Conservation (phyloP, 1,140 invertebrate genomes). For the Ganaspis sp. region DNA sequence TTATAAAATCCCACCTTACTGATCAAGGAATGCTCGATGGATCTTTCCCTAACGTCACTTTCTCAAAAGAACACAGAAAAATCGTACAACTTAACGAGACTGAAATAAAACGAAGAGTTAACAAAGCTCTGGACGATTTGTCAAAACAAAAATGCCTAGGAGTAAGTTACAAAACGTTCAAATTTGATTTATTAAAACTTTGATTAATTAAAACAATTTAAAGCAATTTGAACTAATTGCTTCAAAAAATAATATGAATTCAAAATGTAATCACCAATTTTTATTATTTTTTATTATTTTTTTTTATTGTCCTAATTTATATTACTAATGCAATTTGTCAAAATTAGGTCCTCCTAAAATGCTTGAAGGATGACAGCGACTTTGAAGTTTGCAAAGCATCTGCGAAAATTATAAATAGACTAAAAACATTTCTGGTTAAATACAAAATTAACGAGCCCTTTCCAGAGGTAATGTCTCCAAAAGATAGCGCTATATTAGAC, state of each 20-base stretch:
- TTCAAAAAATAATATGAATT: no score
- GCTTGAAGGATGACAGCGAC: conserved; percentile 83
- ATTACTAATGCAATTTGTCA: no score
- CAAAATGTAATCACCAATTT: no score
- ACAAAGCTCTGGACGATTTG: conserved; percentile 81
- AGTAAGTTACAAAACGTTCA: conserved; percentile 60
- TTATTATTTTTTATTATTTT: no score
- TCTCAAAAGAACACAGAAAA: conserved; percentile 86
- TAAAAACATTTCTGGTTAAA: conserved; percentile 78
- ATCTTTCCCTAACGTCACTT: conserved; percentile 84
- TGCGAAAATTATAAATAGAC: conserved; percentile 76
- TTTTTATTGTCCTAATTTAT: no score
- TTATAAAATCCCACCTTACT: conserved; percentile 80
- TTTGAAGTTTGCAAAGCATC: conserved; percentile 82
- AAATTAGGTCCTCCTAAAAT: conserved; percentile 77
- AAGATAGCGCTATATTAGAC: conserved; percentile 66
- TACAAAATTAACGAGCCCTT: conserved; percentile 77
- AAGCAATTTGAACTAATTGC: no score
- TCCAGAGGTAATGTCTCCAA: conserved; percentile 65
- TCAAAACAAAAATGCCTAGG: conserved; percentile 82
- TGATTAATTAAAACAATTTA: no score
- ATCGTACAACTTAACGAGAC: conserved; percentile 83
- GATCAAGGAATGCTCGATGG: conserved; percentile 89
- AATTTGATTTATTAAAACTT: no score
- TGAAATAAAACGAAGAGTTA: conserved; percentile 82